Evolutionary conservation across 2,797 vertebrate genomes (phyloP), one percentile per base, ranked within the genome.

Genomic region (Sarcoramphus papa): DNA sequence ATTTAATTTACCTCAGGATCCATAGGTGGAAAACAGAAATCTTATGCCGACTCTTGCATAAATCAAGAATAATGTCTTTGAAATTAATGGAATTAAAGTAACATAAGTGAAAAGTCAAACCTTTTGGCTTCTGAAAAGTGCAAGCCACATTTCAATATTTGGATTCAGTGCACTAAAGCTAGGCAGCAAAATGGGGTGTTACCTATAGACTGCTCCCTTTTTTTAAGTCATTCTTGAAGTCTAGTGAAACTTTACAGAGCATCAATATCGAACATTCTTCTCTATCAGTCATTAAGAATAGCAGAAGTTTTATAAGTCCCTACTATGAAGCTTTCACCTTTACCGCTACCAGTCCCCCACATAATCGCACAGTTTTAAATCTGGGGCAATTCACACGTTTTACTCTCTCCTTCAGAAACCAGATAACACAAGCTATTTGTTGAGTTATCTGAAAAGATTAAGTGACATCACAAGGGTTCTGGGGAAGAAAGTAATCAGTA

Each of bases 351-450:
- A 40, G 20, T 77, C 28, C 17, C 12, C 19, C 56, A 41, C 6
- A 47, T 45, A 84, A 92, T 59, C 45, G 33, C 43, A 40, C n/a
- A 19, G 48, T 87, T 91, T 77, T 73, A 89, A 82, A 80, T 85
- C 18, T 80, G 70, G 37, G 59, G 48, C 0, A 0, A 83, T 78
- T 93, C 76, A 81, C 63, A 91, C n/a, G n/a, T 95, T 84, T 78
- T 41, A 86, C 53, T 81, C 25, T 67, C 74, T 67, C 31, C 40
- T 15, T n/a, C 16, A 93, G 73, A 88, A 91, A 86, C 60, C 8
- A 45, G 74, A 81, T 78, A 90, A 72, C 56, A 90, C 62, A 53
- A 92, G 43, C n/a, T 88, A 88, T 94, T 96, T 95, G 65, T 85
- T 83, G 74, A 92, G 43, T 81, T 90, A 96, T 83, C 31, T 62